phyloP scores from a whole-genome alignment of 2,888 invertebrate species.

The Erebia aethiops region DNA sequence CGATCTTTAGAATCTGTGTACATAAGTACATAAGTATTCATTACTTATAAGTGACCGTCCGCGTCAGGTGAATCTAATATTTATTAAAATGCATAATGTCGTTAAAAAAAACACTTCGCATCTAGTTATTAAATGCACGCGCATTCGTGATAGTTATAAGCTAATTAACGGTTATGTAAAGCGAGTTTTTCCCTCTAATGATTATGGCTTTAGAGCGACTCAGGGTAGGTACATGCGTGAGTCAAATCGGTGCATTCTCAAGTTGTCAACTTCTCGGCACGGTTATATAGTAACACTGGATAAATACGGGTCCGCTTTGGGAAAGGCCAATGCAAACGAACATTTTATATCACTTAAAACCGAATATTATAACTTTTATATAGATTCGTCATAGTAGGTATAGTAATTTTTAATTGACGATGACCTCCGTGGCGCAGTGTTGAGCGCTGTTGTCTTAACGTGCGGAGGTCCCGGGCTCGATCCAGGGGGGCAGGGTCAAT shows the following conservation, averaged over 20 bases:
- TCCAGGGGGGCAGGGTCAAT: too few species aligned
- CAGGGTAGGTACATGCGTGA: slow-evolving; percentile 52
- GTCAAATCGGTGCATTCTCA: slow-evolving; percentile 68
- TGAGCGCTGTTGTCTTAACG: too few species aligned
- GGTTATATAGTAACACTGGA: slow-evolving; percentile 60
- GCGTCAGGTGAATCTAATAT: background rate
- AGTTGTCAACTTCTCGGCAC: too few species aligned
- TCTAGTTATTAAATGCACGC: slow-evolving; percentile 25
- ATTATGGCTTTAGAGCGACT: slow-evolving; percentile 60
- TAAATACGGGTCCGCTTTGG: slow-evolving; percentile 66
- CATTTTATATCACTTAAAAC: slow-evolving; percentile 50
- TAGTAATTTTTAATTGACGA: too few species aligned
- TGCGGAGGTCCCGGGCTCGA: too few species aligned
- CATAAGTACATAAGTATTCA: too few species aligned
- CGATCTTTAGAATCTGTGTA: too few species aligned
- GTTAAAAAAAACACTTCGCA: background rate
- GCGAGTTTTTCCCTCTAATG: slow-evolving; percentile 55
- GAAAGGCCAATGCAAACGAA: slow-evolving; percentile 74
- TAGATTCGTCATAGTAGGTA: too few species aligned
- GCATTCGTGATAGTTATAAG: slow-evolving; percentile 41
- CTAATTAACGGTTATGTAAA: slow-evolving; percentile 63
- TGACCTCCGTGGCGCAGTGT: too few species aligned
- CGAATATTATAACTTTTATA: too few species aligned
- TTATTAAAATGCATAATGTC: background rate
- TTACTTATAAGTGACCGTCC: too few species aligned